Percentiles rank a stretch among this genome's conserved stretches.
Conservation (phyloP, 2,797 vertebrate species). For the Muscicapa striata region DNA sequence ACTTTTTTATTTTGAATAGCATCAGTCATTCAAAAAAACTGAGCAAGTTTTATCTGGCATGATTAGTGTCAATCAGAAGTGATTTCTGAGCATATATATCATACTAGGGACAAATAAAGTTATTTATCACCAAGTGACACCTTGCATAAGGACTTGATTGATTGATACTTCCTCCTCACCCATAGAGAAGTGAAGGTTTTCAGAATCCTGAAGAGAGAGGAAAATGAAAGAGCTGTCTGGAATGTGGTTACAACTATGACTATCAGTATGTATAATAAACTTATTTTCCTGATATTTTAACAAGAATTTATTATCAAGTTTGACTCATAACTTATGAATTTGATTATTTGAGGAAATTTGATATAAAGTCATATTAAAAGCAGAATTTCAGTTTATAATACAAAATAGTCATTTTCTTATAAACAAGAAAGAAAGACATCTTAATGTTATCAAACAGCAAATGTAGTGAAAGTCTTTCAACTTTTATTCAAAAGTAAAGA, state of each 20-base stretch:
- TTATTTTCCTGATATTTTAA: not conserved
- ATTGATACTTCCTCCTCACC: not conserved
- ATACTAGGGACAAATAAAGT: not conserved
- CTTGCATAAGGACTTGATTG: not conserved
- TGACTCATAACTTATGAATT: not conserved
- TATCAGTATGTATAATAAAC: not conserved
- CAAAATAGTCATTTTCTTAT: not conserved
- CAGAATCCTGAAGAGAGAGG: not conserved
- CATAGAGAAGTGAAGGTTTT: not conserved
- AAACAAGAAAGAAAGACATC: not conserved
- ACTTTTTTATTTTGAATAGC: not conserved
- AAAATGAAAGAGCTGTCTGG: not conserved
- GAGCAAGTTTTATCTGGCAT: not conserved
- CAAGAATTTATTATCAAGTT: not conserved
- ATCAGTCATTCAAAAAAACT: not conserved
- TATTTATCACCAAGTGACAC: not conserved
- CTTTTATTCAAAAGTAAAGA: not conserved
- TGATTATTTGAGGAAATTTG: not conserved
- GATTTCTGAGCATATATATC: not conserved
- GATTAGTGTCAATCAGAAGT: not conserved
- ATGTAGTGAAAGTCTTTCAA: not conserved
- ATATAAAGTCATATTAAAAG: not conserved
- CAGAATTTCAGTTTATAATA: not conserved
- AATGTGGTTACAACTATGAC: not conserved
- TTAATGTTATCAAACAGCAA: not conserved